Conservation (phyloP, 2,797 vertebrate genomes). For the Mionectes olivaceus region DNA sequence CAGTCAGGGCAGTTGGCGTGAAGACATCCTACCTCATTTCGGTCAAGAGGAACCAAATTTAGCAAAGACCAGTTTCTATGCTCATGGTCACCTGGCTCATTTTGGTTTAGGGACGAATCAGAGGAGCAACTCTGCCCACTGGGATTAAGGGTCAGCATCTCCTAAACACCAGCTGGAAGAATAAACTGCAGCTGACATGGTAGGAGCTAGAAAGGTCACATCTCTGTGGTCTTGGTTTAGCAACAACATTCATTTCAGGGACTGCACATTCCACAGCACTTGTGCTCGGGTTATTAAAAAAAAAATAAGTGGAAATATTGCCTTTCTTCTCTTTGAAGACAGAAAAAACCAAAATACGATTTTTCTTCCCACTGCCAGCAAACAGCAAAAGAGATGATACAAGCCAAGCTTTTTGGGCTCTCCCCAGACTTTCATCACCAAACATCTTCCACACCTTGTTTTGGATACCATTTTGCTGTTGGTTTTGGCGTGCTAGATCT, state of each 20-base stretch:
- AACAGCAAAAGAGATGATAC: not conserved
- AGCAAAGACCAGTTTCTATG: not conserved
- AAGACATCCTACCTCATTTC: not conserved
- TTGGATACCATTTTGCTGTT: not conserved
- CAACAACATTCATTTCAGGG: not conserved
- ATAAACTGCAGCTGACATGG: not conserved
- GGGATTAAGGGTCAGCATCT: not conserved
- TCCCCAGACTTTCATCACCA: not conserved
- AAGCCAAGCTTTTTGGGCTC: not conserved
- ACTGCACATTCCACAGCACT: not conserved
- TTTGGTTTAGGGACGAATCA: not conserved
- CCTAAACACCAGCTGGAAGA: not conserved
- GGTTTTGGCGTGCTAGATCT: not conserved
- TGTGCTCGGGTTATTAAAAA: not conserved
- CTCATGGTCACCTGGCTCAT: not conserved
- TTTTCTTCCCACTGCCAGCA: not conserved
- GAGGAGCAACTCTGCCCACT: not conserved
- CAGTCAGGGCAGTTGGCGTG: not conserved
- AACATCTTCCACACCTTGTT: not conserved
- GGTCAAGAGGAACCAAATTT: not conserved
- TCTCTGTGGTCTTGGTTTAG: not conserved
- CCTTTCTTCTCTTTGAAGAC: not conserved
- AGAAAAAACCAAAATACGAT: not conserved
- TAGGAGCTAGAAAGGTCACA: not conserved
- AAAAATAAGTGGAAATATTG: not conserved